phyloP scores from a whole-genome alignment of 1,140 invertebrate genomes.

The Aphelinus certus region DNA sequence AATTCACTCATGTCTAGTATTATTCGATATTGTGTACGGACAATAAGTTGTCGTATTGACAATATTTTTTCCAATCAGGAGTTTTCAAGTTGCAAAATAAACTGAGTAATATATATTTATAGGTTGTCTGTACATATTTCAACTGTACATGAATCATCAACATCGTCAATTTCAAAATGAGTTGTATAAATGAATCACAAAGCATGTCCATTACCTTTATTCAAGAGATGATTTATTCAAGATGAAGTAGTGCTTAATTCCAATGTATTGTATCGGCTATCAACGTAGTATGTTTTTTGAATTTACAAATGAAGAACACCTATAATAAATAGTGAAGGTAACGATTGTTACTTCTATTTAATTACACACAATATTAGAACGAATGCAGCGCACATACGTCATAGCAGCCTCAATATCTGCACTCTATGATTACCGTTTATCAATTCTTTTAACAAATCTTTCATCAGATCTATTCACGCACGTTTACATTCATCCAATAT shows the following conservation, averaged over 20 bases:
- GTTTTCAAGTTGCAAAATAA: too few species aligned
- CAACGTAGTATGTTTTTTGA: too few species aligned
- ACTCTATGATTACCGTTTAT: constrained; percentile 42
- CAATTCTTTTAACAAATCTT: constrained; percentile 25
- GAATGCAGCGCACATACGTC: constrained; percentile 55
- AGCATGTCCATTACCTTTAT: constrained; percentile 21
- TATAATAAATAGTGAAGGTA: constrained; percentile 58
- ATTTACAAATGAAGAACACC: constrained; percentile 55
- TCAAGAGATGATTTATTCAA: neutral
- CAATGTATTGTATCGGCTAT: constrained; percentile 26
- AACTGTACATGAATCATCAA: constrained; percentile 23
- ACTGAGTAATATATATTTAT: too few species aligned
- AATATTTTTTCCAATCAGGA: too few species aligned
- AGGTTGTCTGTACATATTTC: neutral
- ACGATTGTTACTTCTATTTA: constrained; percentile 50
- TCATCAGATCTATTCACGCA: constrained; percentile 18
- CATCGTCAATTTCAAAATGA: constrained; percentile 1
- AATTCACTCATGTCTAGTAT: constrained; percentile 27
- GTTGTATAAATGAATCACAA: constrained; percentile 2
- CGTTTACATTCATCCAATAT: neutral
- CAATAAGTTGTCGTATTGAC: neutral
- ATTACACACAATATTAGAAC: constrained; percentile 48
- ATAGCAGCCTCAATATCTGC: constrained; percentile 52
- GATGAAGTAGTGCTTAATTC: constrained; percentile 10
- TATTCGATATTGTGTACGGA: constrained; percentile 16